Evolutionary conservation across 2,797 vertebrate species (phyloP).

Genomic region (Molothrus aeneus): DNA sequence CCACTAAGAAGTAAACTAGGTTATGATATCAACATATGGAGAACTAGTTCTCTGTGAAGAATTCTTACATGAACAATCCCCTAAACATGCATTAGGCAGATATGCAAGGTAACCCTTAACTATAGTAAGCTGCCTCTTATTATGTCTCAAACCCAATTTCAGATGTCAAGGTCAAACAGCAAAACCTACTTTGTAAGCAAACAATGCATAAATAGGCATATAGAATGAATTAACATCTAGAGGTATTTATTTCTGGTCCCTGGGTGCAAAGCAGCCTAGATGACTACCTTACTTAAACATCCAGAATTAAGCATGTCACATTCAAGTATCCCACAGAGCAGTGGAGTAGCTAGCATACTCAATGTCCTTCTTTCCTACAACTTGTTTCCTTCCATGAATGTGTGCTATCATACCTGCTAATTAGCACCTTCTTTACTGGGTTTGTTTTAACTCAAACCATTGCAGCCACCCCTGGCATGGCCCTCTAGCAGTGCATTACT

Average conservation of each 20-base stretch:
- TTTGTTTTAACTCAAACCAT: neutral
- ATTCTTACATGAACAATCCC: neutral
- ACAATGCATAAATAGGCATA: neutral
- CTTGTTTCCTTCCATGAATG: accelerated
- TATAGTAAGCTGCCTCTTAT: neutral
- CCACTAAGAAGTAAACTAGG: neutral
- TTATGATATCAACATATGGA: neutral
- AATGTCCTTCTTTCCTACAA: neutral
- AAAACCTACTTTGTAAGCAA: neutral
- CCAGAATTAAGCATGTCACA: neutral
- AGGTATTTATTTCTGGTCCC: neutral
- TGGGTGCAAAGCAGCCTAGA: neutral
- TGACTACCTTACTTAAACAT: neutral
- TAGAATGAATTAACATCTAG: neutral
- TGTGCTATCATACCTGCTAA: neutral
- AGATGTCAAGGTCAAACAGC: neutral
- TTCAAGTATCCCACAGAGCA: neutral
- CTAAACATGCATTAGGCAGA: neutral
- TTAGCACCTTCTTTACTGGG: neutral
- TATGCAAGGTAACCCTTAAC: neutral
- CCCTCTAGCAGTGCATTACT: neutral
- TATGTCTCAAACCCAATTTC: neutral
- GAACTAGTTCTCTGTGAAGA: neutral
- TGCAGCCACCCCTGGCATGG: neutral
- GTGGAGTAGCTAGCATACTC: neutral